Evolutionary conservation across 2,888 invertebrate genomes (phyloP).

Genomic region (Vannuccia rotundouncinata): DNA sequence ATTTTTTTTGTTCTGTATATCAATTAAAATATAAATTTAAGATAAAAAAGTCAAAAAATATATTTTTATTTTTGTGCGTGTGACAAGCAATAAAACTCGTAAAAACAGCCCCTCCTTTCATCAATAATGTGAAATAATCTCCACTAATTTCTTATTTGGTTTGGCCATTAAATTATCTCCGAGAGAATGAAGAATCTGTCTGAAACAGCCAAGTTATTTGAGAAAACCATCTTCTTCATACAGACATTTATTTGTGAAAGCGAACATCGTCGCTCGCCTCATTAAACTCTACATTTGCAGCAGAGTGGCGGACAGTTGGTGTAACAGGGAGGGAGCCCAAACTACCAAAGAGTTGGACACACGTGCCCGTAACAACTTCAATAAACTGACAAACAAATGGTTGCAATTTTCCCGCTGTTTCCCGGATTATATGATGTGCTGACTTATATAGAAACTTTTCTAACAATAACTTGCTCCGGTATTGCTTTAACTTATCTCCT

Average conservation of each 20-base stretch:
- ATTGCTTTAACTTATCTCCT: slow-evolving; percentile 4
- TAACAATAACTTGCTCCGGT: background rate
- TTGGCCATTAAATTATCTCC: slow-evolving; percentile 20
- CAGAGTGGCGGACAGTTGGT: background rate
- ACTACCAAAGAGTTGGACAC: background rate
- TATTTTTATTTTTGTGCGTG: background rate
- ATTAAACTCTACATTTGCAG: slow-evolving; percentile 4
- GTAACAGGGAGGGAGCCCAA: background rate
- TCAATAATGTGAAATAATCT: slow-evolving; percentile 4
- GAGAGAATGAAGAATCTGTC: background rate
- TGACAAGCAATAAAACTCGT: background rate
- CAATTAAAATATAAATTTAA: background rate
- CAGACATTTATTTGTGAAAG: background rate
- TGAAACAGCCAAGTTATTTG: background rate
- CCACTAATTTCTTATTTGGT: slow-evolving; percentile 13
- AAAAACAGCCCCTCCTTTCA: background rate
- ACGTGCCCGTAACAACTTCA: background rate
- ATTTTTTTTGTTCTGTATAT: background rate
- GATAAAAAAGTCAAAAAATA: background rate
- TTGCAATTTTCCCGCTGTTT: background rate
- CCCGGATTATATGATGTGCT: background rate
- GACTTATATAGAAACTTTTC: background rate
- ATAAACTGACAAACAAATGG: background rate
- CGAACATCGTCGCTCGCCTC: background rate
- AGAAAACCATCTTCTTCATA: background rate